Base-by-base conservation (phyloP, 2,113 vertebrate species). In the Serilophus lunatus region DNA sequence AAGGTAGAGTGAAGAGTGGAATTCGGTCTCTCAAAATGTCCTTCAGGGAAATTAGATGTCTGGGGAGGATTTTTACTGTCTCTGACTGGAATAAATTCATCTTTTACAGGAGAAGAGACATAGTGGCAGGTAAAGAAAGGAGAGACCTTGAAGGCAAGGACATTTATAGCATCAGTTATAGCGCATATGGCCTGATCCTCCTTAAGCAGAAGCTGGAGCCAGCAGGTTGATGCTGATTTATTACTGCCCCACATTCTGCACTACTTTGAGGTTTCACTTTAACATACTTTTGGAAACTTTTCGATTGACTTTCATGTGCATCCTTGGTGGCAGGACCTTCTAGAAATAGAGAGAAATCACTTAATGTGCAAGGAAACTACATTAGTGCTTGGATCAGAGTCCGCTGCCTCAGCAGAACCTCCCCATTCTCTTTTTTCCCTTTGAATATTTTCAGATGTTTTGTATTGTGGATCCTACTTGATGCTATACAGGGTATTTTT, bases 171-270 rank as follows among this genome's bases (percentile, higher is more conserved):
- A 77, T 90, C 86, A 88, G 60, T 74, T 90, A 29, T 33, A 78
- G 77, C 79, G 88, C 90, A 86, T 84, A 81, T 81, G 88, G 92
- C 61, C 76, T 0, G 0, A 69, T 86, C 69, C 36, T 92, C 36
- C 40, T 83, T 53, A 33, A 74, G 53, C 65, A 90, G 80, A 49
- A 92, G 49, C 63, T 65, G 74, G 14, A 86, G 72, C 82, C 88
- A 75, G 90, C 56, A 83, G 40, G 31, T 42, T 70, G 82, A 78
- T 86, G 79, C 72, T 83, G 82, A 92, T 94, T 89, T 88, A 95
- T 94, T 76, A 93, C 65, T 95, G 93, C 53, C 76, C 86, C 93
- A 93, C 70, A 82, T 94, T 96, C 72, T 95, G 82, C 61, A 29
- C 88, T 95, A 53, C 85, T 83, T 80, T 35, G 49, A 91, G 49